Conservation (phyloP, 2,113 vertebrate species). For the Phalacrocorax aristotelis region DNA sequence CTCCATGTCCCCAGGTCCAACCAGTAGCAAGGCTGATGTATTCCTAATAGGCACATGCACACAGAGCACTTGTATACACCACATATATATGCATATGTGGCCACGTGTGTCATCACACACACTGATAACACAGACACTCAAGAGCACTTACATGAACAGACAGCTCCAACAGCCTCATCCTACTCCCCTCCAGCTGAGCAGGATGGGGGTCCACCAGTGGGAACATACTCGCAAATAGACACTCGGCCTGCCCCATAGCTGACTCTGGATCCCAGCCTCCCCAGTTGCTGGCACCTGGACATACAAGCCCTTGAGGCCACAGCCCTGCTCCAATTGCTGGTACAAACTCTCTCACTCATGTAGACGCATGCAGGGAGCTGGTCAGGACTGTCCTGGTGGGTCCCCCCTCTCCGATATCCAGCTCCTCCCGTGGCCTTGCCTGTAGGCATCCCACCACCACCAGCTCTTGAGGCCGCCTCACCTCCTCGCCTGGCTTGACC, state of each 20-base stretch:
- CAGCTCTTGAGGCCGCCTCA: background rate
- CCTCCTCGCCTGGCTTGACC: background rate
- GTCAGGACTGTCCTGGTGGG: background rate
- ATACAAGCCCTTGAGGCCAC: background rate
- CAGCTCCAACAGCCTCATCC: background rate
- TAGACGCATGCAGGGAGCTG: background rate
- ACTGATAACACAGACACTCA: background rate
- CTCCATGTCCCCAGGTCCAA: background rate
- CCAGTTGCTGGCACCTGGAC: background rate
- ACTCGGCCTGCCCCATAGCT: background rate
- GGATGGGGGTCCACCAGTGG: background rate
- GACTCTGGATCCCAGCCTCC: background rate
- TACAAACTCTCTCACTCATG: background rate
- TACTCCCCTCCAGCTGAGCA: background rate
- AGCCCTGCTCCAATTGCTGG: background rate
- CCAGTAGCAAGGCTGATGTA: background rate
- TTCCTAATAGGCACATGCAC: background rate
- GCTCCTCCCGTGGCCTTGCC: background rate
- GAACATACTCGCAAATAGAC: background rate
- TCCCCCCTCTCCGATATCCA: background rate
- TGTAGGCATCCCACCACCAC: background rate
- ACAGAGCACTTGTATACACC: fast-evolving
- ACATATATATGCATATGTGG: background rate
- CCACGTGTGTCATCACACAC: background rate
- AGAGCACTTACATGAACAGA: background rate